Evolutionary conservation across 1,140 invertebrate genomes (phyloP), one percentile per base, ranked within the genome.

Genomic region (Halictus rubicundus): DNA sequence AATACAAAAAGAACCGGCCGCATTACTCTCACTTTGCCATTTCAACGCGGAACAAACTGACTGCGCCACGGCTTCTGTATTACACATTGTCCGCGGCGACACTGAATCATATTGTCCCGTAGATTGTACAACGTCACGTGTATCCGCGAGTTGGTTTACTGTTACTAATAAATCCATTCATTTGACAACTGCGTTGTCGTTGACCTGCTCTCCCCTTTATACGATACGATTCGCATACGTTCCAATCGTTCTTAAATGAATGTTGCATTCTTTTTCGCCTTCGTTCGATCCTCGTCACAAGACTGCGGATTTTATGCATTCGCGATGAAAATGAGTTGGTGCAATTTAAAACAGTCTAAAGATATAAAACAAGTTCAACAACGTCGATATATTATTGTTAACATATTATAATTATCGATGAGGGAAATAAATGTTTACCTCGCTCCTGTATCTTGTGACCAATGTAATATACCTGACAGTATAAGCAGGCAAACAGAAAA

Each of bases 111-210:
- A 76, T 76, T 76, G 74, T 23, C 52, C 61, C 39, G 27, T 37
- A 14, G 32, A 46, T n/a, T 59, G 64, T 37, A 25, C 21, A 65
- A 76, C 74, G 64, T 68, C 74, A 68, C 74, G 54, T 37, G 54
- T 76, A 68, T 68, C 74, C 65, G 25, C 37, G 49, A n/a, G 52
- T 27, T 76, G 74, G 52, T 76, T 76, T 76, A 76, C 59, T 42
- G 74, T 76, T 76, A 39, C 74, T 76, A 76, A 76, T 76, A 76
- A 76, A 76, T 76, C 65, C 57, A 66, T 25, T 76, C 74, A 76
- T 76, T 76, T 68, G 74, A 68, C 74, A 76, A 68, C 23, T 25
- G 25, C 32, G 64, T 66, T 68, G 49, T 60, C 61, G 16, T 21
- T 21, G 49, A 39, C 7, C 32, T 23, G 32, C 8, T 12, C 3